phyloP scores from a whole-genome alignment of 2,888 invertebrate species.

The Noctua pronuba region DNA sequence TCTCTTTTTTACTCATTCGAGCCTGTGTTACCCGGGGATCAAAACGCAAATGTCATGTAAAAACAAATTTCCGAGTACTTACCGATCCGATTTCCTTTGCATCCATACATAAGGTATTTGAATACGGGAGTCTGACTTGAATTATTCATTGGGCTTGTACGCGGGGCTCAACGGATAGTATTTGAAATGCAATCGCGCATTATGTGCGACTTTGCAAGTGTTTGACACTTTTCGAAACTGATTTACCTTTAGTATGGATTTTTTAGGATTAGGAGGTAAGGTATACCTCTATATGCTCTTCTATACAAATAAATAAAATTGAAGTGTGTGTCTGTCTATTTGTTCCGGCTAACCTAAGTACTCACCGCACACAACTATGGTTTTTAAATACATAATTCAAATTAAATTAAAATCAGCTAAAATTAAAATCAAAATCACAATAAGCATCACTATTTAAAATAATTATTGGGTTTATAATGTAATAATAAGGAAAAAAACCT shows the following conservation, averaged over 20 bases:
- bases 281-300: not conserved
- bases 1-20: not conserved
- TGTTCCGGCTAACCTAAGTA: too few relatives aligned
- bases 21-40: not conserved
- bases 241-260: conserved; percentile 57
- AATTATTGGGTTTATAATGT: too few relatives aligned
- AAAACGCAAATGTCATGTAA: conserved; percentile 54
- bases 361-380: too few relatives aligned
- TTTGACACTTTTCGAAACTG: conserved; percentile 69
- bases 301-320: not conserved
- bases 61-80: conserved; percentile 71
- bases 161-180: conserved; percentile 75
- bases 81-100: conserved; percentile 78
- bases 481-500: not conserved
- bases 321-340: too few relatives aligned
- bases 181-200: conserved; percentile 82
- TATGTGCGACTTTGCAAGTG: conserved; percentile 78
- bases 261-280: conserved; percentile 22
- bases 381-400: too few relatives aligned
- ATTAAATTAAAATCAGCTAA: too few relatives aligned
- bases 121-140: conserved; percentile 72
- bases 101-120: conserved; percentile 70
- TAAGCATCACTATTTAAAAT: too few relatives aligned
- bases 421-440: too few relatives aligned
- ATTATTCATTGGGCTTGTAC: conserved; percentile 81